A percentile compares a stretch with the other conserved stretches of the same genome.
Evolutionary conservation across 2,888 invertebrate species (phyloP).

Genomic region (Epistrophe grossulariae): DNA sequence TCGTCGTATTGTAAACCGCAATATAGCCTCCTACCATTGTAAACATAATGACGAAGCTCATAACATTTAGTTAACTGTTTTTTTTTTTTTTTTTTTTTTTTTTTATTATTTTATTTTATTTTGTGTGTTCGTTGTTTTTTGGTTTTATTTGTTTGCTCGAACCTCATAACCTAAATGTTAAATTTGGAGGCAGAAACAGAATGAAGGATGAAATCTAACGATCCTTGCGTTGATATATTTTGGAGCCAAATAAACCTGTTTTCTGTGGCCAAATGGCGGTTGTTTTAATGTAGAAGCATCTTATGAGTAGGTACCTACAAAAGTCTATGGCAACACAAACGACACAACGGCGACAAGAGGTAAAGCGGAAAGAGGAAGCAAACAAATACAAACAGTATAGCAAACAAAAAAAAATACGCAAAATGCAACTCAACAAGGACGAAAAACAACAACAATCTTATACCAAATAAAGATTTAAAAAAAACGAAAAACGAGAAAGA

Average conservation of each 20-base stretch:
- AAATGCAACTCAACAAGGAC: conserved; percentile 52
- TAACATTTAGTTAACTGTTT: conserved; percentile 41
- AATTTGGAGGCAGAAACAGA: conserved; percentile 51
- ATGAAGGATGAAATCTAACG: conserved; percentile 66
- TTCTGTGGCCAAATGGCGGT: conserved; percentile 69
- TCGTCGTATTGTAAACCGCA: conserved; percentile 45
- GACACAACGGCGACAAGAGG: background rate
- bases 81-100: background rate
- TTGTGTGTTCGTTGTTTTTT: background rate
- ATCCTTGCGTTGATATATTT: conserved; percentile 67
- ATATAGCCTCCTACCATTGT: conserved; percentile 22
- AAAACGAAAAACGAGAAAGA: conserved; percentile 10
- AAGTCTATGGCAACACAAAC: conserved; percentile 38
- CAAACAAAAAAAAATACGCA: background rate
- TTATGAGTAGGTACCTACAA: conserved; percentile 16
- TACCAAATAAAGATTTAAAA: conserved; percentile 43
- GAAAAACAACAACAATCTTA: conserved; percentile 43
- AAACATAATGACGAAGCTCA: conserved; percentile 46
- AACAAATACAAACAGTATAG: conserved; percentile 1
- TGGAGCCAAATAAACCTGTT: conserved; percentile 62
- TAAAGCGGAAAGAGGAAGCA: conserved; percentile 47
- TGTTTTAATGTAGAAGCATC: conserved; percentile 42
- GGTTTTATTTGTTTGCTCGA: conserved; percentile 36
- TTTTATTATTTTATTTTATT: too few relatives aligned
- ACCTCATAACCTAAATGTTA: conserved; percentile 58